These are phyloP conservation scores for Hypena proboscidalis DNA, from an alignment of 2,888 invertebrate species.

Conservation along the genomic window DNA sequence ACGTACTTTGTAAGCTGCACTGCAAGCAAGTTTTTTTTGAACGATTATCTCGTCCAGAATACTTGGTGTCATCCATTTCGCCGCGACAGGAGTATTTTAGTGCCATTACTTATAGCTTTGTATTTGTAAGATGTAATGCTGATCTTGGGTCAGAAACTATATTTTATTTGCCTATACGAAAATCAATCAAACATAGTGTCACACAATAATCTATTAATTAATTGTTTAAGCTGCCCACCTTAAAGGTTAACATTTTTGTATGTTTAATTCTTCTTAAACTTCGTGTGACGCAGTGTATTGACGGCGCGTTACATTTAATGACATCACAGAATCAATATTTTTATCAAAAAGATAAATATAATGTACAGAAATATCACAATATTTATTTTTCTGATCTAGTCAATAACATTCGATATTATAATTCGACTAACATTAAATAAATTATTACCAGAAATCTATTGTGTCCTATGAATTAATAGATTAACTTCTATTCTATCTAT, in stretches of 20 bases:
- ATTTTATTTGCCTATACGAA: constrained; percentile 26
- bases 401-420: constrained; percentile 50
- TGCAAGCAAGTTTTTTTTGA: constrained; percentile 16
- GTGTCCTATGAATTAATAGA: constrained; percentile 28
- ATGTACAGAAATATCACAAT: constrained; percentile 44
- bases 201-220: constrained; percentile 13
- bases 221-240: constrained; percentile 25
- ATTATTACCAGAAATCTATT: constrained; percentile 32
- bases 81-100: constrained; percentile 48
- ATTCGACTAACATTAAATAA: constrained; percentile 33
- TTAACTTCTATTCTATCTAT: constrained; percentile 29
- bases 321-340: constrained; percentile 33
- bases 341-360: constrained; percentile 20
- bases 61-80: constrained; percentile 28
- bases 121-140: constrained; percentile 41
- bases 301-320: constrained; percentile 6
- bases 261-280: too few species aligned
- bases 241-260: too few species aligned
- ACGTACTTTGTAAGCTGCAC: constrained; percentile 17
- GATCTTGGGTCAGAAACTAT: constrained; percentile 43
- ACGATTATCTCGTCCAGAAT: constrained; percentile 26
- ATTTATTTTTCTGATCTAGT: constrained; percentile 59
- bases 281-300: constrained; percentile 13
- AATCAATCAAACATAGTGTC: constrained; percentile 19
- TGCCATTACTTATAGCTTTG: constrained; percentile 65